Conservation (phyloP, 2,797 vertebrate genomes). For the Thalassophryne amazonica region DNA sequence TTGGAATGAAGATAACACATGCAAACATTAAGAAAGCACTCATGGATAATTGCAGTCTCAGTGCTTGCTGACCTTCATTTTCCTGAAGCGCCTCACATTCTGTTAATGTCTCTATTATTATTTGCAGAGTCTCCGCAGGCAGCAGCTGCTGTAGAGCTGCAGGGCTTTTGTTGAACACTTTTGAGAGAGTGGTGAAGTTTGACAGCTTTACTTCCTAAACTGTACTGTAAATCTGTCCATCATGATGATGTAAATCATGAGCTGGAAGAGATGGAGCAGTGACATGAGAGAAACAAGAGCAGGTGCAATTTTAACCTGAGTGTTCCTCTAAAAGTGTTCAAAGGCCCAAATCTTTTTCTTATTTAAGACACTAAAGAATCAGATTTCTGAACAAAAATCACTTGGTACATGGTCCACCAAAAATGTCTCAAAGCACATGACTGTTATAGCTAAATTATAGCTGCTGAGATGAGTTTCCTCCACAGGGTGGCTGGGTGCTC, state of each 20-base stretch:
- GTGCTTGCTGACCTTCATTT: conserved; percentile 11
- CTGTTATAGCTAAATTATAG: too few species aligned
- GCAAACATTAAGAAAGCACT: conserved; percentile 17
- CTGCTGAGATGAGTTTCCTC: too few species aligned
- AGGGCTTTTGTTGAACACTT: conserved; percentile 16
- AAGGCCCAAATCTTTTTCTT: too few species aligned
- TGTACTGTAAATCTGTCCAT: conserved; percentile 21
- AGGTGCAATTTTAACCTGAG: not conserved
- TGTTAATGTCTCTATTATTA: conserved; percentile 15
- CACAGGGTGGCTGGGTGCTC: too few species aligned
- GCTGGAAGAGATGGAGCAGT: not conserved
- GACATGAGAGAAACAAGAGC: not conserved
- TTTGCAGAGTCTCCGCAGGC: conserved; percentile 6
- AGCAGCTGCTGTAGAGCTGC: not conserved
- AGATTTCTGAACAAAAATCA: too few species aligned
- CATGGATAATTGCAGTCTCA: conserved; percentile 2
- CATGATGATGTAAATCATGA: conserved; percentile 22
- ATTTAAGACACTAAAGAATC: too few species aligned
- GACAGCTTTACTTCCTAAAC: conserved; percentile 15
- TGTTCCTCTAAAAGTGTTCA: not conserved
- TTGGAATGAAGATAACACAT: conserved; percentile 23
- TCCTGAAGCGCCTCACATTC: not conserved
- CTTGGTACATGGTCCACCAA: too few species aligned
- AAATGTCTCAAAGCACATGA: too few species aligned
- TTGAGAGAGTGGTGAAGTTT: conserved; percentile 18